These are phyloP conservation scores for Oncorhynchus masou DNA, from an alignment of 2,113 vertebrate genomes.

Conservation along the genomic window DNA sequence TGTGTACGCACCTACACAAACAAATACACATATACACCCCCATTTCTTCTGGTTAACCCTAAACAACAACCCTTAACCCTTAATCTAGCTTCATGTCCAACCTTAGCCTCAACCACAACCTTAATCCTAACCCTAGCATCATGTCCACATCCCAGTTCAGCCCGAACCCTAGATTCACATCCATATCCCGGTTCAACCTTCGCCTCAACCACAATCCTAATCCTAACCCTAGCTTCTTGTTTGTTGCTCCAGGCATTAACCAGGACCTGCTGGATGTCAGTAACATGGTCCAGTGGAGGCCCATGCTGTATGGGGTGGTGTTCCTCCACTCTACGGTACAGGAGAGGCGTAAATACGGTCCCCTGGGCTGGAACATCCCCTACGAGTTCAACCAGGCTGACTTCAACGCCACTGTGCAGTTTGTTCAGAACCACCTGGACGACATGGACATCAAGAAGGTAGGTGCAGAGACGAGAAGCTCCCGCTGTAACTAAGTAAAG, in stretches of 20 bases:
- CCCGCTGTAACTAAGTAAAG: too few species aligned
- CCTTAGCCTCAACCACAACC: too few species aligned
- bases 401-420: conserved; percentile 90
- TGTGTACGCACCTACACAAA: background rate
- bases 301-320: conserved; percentile 86
- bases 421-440: conserved; percentile 93
- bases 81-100: too few species aligned
- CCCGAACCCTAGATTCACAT: too few species aligned
- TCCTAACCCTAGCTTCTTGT: conserved; percentile 4
- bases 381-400: conserved; percentile 98
- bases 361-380: conserved; percentile 95
- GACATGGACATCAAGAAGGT: conserved; percentile 89
- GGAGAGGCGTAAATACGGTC: conserved; percentile 90
- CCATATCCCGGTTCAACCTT: too few species aligned
- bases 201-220: too few species aligned
- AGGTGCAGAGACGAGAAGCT: background rate
- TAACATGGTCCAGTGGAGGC: conserved; percentile 84
- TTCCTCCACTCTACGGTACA: conserved; percentile 93
- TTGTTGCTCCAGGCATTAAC: conserved; percentile 79
- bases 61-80: too few species aligned
- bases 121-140: background rate
- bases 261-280: conserved; percentile 91
- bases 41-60: background rate
- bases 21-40: background rate
- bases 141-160: too few species aligned